These are phyloP conservation scores for Cartodere bifasciata DNA, from an alignment of 2,888 invertebrate genomes.

Conservation along the genomic window DNA sequence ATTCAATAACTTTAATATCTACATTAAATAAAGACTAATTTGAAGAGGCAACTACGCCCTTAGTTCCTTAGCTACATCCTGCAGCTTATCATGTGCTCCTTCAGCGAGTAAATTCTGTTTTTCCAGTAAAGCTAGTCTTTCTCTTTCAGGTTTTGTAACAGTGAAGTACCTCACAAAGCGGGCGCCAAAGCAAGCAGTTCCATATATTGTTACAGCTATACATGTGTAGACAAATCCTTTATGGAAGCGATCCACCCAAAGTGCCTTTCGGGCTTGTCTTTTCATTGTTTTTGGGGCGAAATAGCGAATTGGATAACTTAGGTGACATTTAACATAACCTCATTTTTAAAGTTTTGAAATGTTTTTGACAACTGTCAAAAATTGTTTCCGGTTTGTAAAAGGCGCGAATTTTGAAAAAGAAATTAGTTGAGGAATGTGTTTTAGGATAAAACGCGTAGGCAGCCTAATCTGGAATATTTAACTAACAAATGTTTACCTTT, in stretches of 20 bases:
- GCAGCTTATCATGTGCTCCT: constrained; percentile 30
- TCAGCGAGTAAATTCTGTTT: constrained; percentile 36
- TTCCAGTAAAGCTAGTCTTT: constrained; percentile 31
- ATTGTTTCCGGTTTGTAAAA: no score
- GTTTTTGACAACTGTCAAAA: no score
- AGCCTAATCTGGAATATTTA: no score
- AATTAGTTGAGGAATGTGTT: no score
- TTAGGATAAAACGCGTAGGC: no score
- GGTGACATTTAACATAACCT: not conserved
- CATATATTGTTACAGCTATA: constrained; percentile 41
- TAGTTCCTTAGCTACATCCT: constrained; percentile 28
- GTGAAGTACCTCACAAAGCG: constrained; percentile 39
- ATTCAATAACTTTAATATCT: no score
- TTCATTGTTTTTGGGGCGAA: constrained; percentile 21
- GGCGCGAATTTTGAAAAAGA: no score
- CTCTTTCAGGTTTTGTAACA: constrained; percentile 34
- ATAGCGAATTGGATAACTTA: not conserved
- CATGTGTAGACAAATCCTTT: constrained; percentile 42
- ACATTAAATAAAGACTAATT: not conserved
- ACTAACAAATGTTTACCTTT: no score
- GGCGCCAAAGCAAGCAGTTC: constrained; percentile 35
- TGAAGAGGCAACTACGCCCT: not conserved
- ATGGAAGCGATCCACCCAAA: constrained; percentile 39
- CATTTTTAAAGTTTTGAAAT: no score
- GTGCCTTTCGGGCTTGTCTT: constrained; percentile 30